These are phyloP conservation scores for Anadara kagoshimensis DNA, from an alignment of 1,140 invertebrate genomes.

Conservation along the genomic window DNA sequence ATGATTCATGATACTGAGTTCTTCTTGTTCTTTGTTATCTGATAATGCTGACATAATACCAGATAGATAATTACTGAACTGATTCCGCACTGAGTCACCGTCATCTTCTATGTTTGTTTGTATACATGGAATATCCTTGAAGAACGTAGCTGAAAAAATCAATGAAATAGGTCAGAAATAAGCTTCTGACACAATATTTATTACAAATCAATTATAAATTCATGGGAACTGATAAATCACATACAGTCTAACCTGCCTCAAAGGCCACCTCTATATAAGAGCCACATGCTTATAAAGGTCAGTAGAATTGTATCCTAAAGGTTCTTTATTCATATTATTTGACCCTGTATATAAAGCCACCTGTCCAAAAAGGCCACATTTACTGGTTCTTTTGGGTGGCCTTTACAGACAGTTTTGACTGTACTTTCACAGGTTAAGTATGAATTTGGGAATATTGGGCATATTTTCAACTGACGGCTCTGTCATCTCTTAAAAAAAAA, in stretches of 20 bases:
- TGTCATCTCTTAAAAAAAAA: too few relatives aligned
- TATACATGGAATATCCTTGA: slow-evolving; percentile 80
- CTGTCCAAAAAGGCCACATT: too few relatives aligned
- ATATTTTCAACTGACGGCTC: too few relatives aligned
- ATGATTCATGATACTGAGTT: slow-evolving; percentile 75
- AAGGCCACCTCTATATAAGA: not conserved
- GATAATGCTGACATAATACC: slow-evolving; percentile 77
- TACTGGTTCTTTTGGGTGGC: too few relatives aligned
- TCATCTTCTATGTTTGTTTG: slow-evolving; percentile 81
- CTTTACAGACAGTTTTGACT: too few relatives aligned
- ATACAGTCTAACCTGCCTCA: not conserved
- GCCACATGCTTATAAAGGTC: not conserved
- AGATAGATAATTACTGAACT: slow-evolving; percentile 80
- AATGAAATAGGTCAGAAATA: not conserved
- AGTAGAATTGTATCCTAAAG: too few relatives aligned
- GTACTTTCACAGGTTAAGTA: too few relatives aligned
- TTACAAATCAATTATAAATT: not conserved
- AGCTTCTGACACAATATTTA: not conserved
- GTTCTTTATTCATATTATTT: too few relatives aligned
- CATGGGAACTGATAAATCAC: not conserved
- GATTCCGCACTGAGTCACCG: slow-evolving; percentile 79
- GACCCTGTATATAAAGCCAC: too few relatives aligned
- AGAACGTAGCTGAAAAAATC: slow-evolving; percentile 79
- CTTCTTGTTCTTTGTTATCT: slow-evolving; percentile 76
- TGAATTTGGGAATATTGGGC: too few relatives aligned